phyloP scores from a whole-genome alignment of 2,113 vertebrate genomes.

The Haliaeetus leucogaster region DNA sequence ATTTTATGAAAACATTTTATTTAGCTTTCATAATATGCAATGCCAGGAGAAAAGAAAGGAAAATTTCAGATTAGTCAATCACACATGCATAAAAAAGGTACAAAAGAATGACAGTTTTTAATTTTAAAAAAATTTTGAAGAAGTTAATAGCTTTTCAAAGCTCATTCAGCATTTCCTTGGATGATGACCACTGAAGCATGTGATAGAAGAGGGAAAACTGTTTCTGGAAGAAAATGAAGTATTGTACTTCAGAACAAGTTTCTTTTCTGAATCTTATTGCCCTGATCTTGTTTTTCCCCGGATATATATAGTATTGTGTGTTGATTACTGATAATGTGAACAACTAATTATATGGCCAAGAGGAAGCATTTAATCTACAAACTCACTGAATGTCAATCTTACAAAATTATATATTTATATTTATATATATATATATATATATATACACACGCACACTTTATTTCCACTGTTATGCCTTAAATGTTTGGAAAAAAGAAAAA shows the following conservation, averaged over 20 bases:
- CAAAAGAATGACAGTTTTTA: background rate
- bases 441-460: too few species aligned
- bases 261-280: background rate
- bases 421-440: background rate
- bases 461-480: background rate
- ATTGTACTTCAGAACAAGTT: background rate
- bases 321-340: background rate
- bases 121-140: background rate
- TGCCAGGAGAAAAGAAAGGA: background rate
- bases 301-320: background rate
- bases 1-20: background rate
- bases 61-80: background rate
- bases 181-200: background rate
- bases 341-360: background rate
- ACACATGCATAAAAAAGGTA: background rate
- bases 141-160: background rate
- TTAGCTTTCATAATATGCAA: background rate
- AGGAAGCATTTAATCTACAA: background rate
- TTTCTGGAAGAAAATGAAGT: background rate
- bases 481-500: background rate
- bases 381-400: background rate
- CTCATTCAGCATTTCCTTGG: background rate
- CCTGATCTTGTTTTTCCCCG: background rate
- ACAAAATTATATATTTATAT: too few species aligned
- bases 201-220: background rate